Base-by-base conservation (phyloP, 2,113 vertebrate genomes). In the Harpagus bidentatus region DNA sequence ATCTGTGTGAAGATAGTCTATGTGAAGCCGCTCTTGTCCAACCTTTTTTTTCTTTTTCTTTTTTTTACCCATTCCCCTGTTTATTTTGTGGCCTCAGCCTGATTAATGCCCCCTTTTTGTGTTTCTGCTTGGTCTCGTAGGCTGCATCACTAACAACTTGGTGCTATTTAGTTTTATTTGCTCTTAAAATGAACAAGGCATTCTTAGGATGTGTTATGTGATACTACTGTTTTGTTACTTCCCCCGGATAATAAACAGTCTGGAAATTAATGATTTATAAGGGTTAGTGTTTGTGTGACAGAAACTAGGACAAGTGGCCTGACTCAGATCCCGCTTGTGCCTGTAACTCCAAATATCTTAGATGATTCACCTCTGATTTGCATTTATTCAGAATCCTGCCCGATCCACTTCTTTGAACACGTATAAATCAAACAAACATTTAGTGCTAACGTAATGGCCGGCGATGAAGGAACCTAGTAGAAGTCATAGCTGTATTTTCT, bases 131-230 rank as follows among this genome's bases (percentile, higher is more conserved):
- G 6, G 58, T 71, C 86, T 94, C 2, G 1, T 9, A 85, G 97
- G 90, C 87, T 38, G 77, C 69, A 93, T 73, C 69, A 6, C 55
- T 95, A 94, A 94, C 96, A 97, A 91, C 89, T 96, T 16, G 82
- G 95, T 97, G 97, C 94, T 94, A 97, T 95, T 97, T 96, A 90
- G 95, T 96, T 97, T 97, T 97, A 97, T 97, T 97, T 97, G 97
- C 97, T 97, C 96, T 97, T 96, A 97, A 96, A 97, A 91, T 86
- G 97, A 96, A 80, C 92, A 94, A 90, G 97, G 95, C 94, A 97
- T 97, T 95, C 96, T 95, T 94, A 85, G 93, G 91, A 87, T 93
- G 94, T 97, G 96, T 96, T 97, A 95, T 16, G 74, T 94, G 96
- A 96, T 94, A 92, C 89, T 88, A 95, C 73, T 91, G 92, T 86